phyloP scores from a whole-genome alignment of 2,113 vertebrate genomes.

The Prietella phreatophila region DNA sequence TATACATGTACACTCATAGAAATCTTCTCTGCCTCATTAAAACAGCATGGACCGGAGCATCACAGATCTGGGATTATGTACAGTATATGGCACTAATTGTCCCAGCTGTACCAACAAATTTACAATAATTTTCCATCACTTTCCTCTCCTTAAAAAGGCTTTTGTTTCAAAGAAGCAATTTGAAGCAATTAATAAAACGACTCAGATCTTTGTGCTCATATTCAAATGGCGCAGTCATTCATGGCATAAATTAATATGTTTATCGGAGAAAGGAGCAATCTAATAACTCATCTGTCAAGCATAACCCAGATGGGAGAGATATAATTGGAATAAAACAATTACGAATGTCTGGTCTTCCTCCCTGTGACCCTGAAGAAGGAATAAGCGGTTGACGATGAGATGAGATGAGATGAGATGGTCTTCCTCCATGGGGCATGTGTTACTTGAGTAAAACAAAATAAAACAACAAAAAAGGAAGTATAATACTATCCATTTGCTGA shows the following conservation, averaged over 20 bases:
- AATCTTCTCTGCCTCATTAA: not conserved
- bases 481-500: constrained; percentile 57
- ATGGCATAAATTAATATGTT: constrained; percentile 77
- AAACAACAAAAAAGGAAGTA: constrained; percentile 64
- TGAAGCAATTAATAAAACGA: constrained; percentile 70
- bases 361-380: no score
- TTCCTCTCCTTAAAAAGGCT: not conserved
- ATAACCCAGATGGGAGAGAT: constrained; percentile 64
- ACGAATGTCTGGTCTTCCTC: constrained; percentile 66
- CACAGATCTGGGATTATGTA: not conserved
- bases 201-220: constrained; percentile 67
- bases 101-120: constrained; percentile 3
- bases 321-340: constrained; percentile 72
- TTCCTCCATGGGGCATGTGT: constrained; percentile 61
- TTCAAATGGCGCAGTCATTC: constrained; percentile 69
- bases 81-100: constrained; percentile 5
- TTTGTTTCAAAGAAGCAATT: constrained; percentile 29
- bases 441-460: constrained; percentile 48
- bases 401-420: no score
- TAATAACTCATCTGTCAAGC: constrained; percentile 78
- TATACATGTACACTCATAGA: not conserved
- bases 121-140: not conserved
- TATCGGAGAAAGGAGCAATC: constrained; percentile 72
- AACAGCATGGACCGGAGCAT: not conserved
- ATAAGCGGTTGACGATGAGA: no score